Evolutionary conservation across 2,113 vertebrate species (phyloP), one percentile per base, ranked within the genome.

Genomic region (Grantiella picta): DNA sequence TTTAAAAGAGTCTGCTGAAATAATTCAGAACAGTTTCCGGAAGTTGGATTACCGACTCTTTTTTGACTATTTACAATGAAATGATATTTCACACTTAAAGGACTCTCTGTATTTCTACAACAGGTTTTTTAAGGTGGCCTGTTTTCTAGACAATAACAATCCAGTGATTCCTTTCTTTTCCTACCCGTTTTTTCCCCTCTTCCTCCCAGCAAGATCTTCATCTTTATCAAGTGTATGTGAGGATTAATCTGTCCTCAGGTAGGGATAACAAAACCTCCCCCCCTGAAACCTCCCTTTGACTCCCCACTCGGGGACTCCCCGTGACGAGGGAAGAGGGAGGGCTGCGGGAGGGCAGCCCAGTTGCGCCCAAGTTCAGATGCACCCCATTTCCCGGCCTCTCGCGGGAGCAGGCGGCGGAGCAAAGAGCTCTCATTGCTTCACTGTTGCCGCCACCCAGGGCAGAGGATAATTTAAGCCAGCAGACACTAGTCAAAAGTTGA

Each of bases 11-110:
- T 98, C 99, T 99, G 98, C 98, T 99, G 99, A 99, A 99, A 99
- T 99, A 99, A 99, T 99, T 99, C 99, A 98, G 98, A 98, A 99
- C 98, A 99, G 98, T 99, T 99, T 99, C 99, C 98, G 99, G 99
- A 99, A 99, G 99, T 99, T 98, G 99, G 99, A 99, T 99, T 99
- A 99, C 97, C 98, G 97, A 98, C 97, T 98, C 98, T 98, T 99
- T 98, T 98, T 98, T 98, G 96, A 95, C 96, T 98, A 97, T 98
- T 97, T 98, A 98, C 98, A 99, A 99, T 99, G 98, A 99, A 99
- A 99, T 99, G 96, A 99, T 99, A 99, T 99, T 99, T 99, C 98
- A 98, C 99, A 99, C 98, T 98, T 98, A 98, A 98, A 98, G 95
- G 98, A 98, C 97, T 97, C 98, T 98, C 90, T 97, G 96, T 96